phyloP scores from a whole-genome alignment of 2,797 vertebrate species.

The Etheostoma perlongum region DNA sequence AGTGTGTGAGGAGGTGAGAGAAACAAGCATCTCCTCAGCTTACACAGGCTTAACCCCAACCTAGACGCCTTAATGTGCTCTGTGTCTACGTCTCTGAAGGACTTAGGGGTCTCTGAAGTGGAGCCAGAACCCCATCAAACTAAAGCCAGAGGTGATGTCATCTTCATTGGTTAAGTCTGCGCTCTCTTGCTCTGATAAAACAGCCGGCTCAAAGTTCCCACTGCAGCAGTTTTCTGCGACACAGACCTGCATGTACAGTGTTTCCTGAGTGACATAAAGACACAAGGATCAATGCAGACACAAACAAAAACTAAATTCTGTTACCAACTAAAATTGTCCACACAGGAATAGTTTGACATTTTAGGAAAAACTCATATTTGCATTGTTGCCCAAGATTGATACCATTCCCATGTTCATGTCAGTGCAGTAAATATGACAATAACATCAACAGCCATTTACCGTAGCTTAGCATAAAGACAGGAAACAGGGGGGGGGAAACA shows the following conservation, averaged over 20 bases:
- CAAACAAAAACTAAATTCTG: constrained; percentile 22
- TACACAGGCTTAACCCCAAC: constrained; percentile 39
- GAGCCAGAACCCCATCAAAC: constrained; percentile 71
- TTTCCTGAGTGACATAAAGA: constrained; percentile 31
- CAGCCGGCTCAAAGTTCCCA: constrained; percentile 51
- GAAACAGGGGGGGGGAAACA: too few relatives aligned
- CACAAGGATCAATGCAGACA: constrained; percentile 11
- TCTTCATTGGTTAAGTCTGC: constrained; percentile 63
- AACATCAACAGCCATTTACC: not conserved
- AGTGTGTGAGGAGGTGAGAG: constrained; percentile 38
- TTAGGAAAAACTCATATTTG: constrained; percentile 14
- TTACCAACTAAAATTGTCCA: constrained; percentile 4
- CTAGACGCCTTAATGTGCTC: constrained; percentile 35
- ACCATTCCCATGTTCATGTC: constrained; percentile 3
- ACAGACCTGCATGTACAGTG: constrained; percentile 29
- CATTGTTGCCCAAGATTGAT: constrained; percentile 24
- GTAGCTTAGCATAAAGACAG: too few relatives aligned
- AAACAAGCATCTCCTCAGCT: constrained; percentile 48
- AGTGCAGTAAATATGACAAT: not conserved
- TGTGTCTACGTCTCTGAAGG: constrained; percentile 58
- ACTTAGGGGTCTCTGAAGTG: constrained; percentile 62
- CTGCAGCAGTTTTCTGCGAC: constrained; percentile 35
- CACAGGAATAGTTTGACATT: not conserved
- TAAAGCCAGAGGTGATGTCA: constrained; percentile 78
- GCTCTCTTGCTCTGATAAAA: constrained; percentile 64